phyloP scores from a whole-genome alignment of 2,888 invertebrate species.

The Drosophila differens region DNA sequence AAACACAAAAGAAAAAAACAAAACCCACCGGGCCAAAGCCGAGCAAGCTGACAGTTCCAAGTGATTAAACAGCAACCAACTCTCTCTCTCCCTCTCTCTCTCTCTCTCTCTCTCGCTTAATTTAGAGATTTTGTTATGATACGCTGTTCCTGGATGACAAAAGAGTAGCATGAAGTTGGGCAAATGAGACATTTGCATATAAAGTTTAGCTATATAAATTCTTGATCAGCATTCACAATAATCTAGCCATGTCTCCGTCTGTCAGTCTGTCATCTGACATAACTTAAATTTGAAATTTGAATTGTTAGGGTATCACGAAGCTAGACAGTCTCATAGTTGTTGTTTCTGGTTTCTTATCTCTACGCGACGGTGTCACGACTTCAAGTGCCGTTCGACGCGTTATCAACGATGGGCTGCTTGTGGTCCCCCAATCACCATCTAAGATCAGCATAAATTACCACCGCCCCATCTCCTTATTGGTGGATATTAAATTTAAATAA shows the following conservation, averaged over 20 bases:
- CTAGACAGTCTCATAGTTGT: background rate
- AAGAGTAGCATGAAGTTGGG: background rate
- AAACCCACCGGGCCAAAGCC: background rate
- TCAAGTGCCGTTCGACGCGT: background rate
- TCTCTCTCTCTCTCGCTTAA: background rate
- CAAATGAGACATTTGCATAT: background rate
- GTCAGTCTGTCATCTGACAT: background rate
- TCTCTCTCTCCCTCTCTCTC: constrained; percentile 5
- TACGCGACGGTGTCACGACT: background rate
- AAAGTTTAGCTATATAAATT: background rate
- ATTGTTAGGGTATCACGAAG: background rate
- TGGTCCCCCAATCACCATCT: background rate
- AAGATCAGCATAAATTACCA: background rate
- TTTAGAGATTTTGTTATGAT: constrained; percentile 1
- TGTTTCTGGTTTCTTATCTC: background rate
- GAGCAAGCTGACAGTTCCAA: constrained; percentile 38
- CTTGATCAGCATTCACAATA: background rate
- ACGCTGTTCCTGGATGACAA: constrained; percentile 2
- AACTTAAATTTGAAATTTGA: background rate
- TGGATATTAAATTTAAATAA: background rate
- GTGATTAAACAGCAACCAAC: constrained; percentile 25
- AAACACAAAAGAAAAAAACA: background rate
- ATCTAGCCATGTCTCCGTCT: background rate
- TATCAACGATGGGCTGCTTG: background rate
- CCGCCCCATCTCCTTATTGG: background rate